phyloP scores from a whole-genome alignment of 2,113 vertebrate species.

The Cebus imitator region DNA sequence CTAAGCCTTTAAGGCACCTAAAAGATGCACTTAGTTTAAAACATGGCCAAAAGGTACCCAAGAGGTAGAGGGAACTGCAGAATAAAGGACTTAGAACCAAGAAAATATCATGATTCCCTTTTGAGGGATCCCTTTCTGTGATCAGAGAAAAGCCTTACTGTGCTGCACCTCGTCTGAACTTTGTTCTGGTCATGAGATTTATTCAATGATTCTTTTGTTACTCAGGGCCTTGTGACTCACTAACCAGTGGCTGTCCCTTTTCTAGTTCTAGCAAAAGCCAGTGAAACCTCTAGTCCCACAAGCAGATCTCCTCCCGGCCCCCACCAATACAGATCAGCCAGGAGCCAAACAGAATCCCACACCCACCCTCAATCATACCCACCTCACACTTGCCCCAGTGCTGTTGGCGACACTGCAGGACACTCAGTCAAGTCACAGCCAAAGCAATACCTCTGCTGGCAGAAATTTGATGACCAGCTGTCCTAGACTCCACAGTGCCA shows the following conservation, averaged over 20 bases:
- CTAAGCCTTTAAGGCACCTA: background rate
- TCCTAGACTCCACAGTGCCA: background rate
- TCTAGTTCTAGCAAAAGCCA: background rate
- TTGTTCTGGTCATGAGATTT: background rate
- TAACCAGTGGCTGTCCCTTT: background rate
- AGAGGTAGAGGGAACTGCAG: no score
- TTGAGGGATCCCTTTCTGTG: background rate
- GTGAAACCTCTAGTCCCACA: background rate
- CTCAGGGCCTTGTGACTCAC: background rate
- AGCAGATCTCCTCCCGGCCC: background rate
- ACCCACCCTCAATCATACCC: no score
- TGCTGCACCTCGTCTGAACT: background rate
- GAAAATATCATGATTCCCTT: background rate
- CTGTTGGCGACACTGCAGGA: background rate
- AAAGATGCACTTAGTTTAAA: background rate
- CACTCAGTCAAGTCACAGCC: background rate
- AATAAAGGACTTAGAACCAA: no score
- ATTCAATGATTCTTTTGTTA: background rate
- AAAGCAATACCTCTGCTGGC: background rate
- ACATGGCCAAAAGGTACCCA: background rate
- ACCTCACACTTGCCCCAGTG: background rate
- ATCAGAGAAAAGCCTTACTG: background rate
- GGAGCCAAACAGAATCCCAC: background rate
- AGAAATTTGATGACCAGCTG: background rate
- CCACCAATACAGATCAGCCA: background rate